A percentile compares a stretch with the other conserved stretches of the same genome.
These are phyloP conservation scores for Caligus rogercresseyi DNA, from an alignment of 1,140 invertebrate species.

Conservation along the genomic window DNA sequence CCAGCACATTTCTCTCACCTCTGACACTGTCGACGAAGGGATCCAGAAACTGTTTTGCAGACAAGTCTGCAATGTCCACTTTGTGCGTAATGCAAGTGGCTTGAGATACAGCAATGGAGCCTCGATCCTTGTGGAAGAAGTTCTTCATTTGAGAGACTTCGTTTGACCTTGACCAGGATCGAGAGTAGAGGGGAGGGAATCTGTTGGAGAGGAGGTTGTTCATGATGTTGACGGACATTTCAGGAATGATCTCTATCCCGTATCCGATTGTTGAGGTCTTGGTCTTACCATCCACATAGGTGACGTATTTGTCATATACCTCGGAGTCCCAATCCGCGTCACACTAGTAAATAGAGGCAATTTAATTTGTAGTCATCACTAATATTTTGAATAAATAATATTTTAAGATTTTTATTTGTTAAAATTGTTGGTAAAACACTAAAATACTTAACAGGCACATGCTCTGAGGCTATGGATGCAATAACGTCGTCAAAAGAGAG, in stretches of 20 bases:
- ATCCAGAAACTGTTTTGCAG: constrained; percentile 1
- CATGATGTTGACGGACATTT: background rate
- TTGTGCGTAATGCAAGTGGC: background rate
- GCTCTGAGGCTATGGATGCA: no score
- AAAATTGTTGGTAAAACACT: no score
- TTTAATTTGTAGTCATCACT: no score
- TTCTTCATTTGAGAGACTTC: background rate
- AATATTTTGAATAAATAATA: no score
- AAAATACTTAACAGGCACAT: no score
- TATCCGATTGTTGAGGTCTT: background rate
- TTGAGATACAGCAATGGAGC: background rate
- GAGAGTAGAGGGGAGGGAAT: background rate
- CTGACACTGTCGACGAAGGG: constrained; percentile 4
- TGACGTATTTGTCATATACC: background rate
- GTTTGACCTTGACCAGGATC: constrained; percentile 1
- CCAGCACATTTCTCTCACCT: no score
- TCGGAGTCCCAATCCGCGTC: constrained; percentile 1
- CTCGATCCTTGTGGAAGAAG: background rate
- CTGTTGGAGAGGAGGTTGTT: background rate
- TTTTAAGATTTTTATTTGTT: no score
- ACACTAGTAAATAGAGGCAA: no score
- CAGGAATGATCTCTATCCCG: background rate
- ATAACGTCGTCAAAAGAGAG: no score
- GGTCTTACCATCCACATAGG: constrained; percentile 8
- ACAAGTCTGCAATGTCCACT: background rate